Base-by-base conservation (phyloP, 2,113 vertebrate species). In the Polypterus senegalus region DNA sequence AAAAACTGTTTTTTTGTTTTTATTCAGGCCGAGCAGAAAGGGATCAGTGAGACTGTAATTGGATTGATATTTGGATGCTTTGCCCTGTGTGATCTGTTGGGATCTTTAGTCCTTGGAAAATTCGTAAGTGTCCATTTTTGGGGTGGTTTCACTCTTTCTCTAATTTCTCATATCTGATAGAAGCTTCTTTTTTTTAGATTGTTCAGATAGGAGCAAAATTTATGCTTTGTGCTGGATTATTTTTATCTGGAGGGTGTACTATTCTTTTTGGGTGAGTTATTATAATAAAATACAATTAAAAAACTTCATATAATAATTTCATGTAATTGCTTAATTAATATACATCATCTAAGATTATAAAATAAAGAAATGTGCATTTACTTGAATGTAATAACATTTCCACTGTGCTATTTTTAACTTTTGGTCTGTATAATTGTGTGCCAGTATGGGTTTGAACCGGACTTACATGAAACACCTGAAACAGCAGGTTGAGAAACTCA, bases 51-150 rank as follows among this genome's bases (percentile, higher is more conserved):
- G 63, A 90, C 91, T 0, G 4, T 87, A 45, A 76, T 92, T 57
- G 95, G 95, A 1, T 73, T 94, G 64, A 93, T 98, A 79, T 98
- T 98, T 71, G 94, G 95, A 63, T 92, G 89, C 74, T 98, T 91
- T 63, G 90, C 95, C 45, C 61, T 96, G 52, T 82, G 81, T 72
- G 84, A 93, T 64, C 73, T 98, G 66, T 62, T 85, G 61, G 7
- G 85, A 58, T 87, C 91, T 49, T 77, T 98, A 76, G 27, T 94
- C 63, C 52, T 93, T 71, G 95, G 94, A 61, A 91, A 83, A 81
- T 94, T 93, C 79, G 94, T 97, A 83, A 94, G 93, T 92, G 43
- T 3, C 7, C 3, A n/a, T 7, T 77, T 75, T 59, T 9, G 43
- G 47, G 46, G 3, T 61, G 2, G 45, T 9, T 47, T 27, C 27